phyloP scores from a whole-genome alignment of 2,113 vertebrate genomes.

The Sula dactylatra region DNA sequence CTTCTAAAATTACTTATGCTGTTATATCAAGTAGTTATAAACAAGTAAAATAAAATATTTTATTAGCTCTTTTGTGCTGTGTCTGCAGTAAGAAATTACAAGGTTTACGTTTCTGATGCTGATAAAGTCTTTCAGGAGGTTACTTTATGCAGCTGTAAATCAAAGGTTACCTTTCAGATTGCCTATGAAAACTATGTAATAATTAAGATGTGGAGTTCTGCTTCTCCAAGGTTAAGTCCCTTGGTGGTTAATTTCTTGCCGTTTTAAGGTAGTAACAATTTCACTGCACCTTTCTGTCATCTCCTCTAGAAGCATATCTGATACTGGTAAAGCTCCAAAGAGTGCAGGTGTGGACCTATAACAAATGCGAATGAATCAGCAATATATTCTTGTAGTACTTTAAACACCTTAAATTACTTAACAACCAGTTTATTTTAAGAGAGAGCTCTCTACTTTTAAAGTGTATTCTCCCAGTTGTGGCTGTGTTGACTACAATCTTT shows the following conservation, averaged over 20 bases:
- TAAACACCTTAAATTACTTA: not conserved
- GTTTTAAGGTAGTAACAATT: not conserved
- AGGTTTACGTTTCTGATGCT: slow-evolving; percentile 31
- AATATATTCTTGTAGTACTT: not conserved
- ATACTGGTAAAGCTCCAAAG: not conserved
- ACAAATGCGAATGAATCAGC: not conserved
- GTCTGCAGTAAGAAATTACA: slow-evolving; percentile 15
- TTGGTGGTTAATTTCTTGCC: not conserved
- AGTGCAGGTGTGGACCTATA: not conserved
- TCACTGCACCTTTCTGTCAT: not conserved
- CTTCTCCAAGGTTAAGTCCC: not conserved
- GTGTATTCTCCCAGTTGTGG: not conserved
- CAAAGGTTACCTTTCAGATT: slow-evolving; percentile 61
- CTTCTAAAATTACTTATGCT: not conserved
- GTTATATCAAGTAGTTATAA: not conserved
- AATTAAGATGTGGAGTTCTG: slow-evolving; percentile 9
- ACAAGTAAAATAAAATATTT: slow-evolving; percentile 48
- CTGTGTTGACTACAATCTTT: not conserved
- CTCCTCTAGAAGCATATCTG: not conserved
- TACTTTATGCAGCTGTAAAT: slow-evolving; percentile 36
- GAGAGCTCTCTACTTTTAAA: not conserved
- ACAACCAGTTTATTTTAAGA: not conserved
- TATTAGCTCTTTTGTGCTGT: slow-evolving; percentile 45
- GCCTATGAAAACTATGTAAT: not conserved
- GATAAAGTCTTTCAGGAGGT: not conserved